phyloP scores from a whole-genome alignment of 2,113 vertebrate genomes.

The Otolemur garnettii region DNA sequence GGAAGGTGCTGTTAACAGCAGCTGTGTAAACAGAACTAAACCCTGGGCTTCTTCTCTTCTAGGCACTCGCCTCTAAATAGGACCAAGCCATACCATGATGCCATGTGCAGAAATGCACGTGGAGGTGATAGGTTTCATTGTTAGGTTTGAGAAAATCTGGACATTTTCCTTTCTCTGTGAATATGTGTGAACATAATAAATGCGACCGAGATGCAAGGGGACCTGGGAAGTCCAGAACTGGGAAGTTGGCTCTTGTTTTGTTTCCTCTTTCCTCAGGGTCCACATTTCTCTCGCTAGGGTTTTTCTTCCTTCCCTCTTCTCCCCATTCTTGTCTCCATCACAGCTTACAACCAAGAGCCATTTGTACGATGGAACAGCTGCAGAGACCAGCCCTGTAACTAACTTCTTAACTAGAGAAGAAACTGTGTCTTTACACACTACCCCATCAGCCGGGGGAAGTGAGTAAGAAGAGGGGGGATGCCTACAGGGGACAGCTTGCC shows the following conservation, averaged over 20 bases:
- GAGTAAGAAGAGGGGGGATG: background rate
- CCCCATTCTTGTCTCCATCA: background rate
- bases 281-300: background rate
- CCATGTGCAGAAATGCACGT: background rate
- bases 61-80: background rate
- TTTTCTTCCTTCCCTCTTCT: background rate
- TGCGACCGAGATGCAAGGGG: too few species aligned
- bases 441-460: background rate
- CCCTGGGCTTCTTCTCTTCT: constrained; percentile 34
- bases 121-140: background rate
- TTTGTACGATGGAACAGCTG: background rate
- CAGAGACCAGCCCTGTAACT: background rate
- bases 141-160: background rate
- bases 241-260: background rate
- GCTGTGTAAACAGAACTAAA: constrained; percentile 79
- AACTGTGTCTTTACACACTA: background rate
- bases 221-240: background rate
- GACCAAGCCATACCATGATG: background rate
- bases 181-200: background rate
- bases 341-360: background rate
- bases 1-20: constrained; percentile 29
- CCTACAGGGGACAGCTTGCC: background rate
- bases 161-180: background rate
- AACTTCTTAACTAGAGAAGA: background rate
- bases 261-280: background rate